Evolutionary conservation across 2,888 invertebrate species (phyloP).

Genomic region (Pimpla rufipes): DNA sequence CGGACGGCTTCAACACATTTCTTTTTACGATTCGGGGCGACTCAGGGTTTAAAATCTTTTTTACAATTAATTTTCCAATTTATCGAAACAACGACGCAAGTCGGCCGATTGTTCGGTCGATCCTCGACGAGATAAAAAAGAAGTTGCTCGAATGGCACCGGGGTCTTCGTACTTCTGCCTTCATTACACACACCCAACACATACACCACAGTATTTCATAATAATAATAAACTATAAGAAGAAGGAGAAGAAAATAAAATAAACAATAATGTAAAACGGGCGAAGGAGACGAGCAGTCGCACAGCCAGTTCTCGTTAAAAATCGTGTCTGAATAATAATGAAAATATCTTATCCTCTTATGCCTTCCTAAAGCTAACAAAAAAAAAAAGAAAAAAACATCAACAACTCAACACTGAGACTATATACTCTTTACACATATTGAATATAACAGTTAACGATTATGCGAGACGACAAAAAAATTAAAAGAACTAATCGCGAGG

Average conservation of each 20-base stretch:
- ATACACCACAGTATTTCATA: conserved; percentile 57
- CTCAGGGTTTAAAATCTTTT: too few species aligned
- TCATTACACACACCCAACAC: conserved; percentile 36
- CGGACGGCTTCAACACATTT: too few species aligned
- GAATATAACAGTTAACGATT: conserved; percentile 24
- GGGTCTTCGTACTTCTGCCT: conserved; percentile 57
- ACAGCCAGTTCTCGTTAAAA: conserved; percentile 15
- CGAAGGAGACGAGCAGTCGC: conserved; percentile 33
- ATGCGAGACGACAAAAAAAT: not conserved
- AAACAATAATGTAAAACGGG: conserved; percentile 26
- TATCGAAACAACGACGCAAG: not conserved
- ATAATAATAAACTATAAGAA: conserved; percentile 48
- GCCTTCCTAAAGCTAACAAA: conserved; percentile 68
- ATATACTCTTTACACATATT: conserved; percentile 56
- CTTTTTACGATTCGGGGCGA: too few species aligned
- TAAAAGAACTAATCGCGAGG: conserved; percentile 2
- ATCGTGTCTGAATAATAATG: conserved; percentile 51
- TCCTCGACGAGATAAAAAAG: not conserved
- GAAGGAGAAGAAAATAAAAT: conserved; percentile 38
- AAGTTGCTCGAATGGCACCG: conserved; percentile 20
- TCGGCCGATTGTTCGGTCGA: not conserved
- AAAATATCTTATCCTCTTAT: conserved; percentile 61
- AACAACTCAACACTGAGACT: conserved; percentile 60
- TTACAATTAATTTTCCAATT: too few species aligned
- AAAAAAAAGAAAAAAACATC: conserved; percentile 26